Evolutionary conservation across 1,140 invertebrate genomes (phyloP), one percentile per base, ranked within the genome.

Genomic region (Thaumetopoea pityocampa): DNA sequence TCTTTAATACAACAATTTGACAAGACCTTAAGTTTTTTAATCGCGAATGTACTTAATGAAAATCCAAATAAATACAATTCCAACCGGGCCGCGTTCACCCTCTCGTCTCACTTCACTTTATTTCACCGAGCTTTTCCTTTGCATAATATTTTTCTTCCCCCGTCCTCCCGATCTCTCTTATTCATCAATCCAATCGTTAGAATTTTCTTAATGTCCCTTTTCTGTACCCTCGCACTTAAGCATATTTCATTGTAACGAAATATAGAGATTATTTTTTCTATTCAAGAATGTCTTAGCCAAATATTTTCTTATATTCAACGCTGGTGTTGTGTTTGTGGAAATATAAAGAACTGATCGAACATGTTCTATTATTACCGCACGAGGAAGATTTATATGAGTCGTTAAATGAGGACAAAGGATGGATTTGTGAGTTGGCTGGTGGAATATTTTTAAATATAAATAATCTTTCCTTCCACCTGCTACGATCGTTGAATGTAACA

Each of bases 171-270:
- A n/a, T 43, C 24, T 9, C 34, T 49, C 46, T 60, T 65, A 67
- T 67, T 62, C 60, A 70, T 61, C 57, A 58, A 67, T 62, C 61
- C 57, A 67, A 60, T 70, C 51, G 63, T 55, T 59, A 40, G 52
- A 55, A 59, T 61, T 54, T 65, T 57, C 42, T 44, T 51, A 43
- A 60, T 54, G 51, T 65, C 44, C 58, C 55, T 49, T 42, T 50
- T 24, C 47, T 35, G 41, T 61, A 27, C 47, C 44, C 46, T 54
- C 35, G 27, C 14, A 15, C 28, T 33, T 41, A 41, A 46, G 30
- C 49, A 34, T 49, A 37, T 40, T 55, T 55, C 42, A 53, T 59
- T 53, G 35, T 53, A 33, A 19, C 46, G 32, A 46, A 53, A 51
- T 52, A 53, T 50, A 43, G 36, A 60, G 34, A 51, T 50, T 63